Percentiles rank a stretch among this genome's conserved stretches.
These are phyloP conservation scores for Callosobruchus maculatus DNA, from an alignment of 2,888 invertebrate genomes.

Conservation along the genomic window DNA sequence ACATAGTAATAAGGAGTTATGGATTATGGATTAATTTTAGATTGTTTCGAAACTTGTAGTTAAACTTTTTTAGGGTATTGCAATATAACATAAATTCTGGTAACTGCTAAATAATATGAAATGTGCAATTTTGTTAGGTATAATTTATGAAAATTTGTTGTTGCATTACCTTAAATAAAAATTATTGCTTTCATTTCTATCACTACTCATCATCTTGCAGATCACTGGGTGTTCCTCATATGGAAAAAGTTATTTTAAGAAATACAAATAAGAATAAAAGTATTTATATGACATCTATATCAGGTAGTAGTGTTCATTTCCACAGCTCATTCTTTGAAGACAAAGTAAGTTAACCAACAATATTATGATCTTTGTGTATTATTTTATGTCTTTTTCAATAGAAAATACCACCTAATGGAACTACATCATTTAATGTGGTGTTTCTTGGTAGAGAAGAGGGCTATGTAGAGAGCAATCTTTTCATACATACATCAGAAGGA, in stretches of 20 bases:
- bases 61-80: too few species aligned
- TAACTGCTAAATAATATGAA: too few species aligned
- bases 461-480: conserved; percentile 79
- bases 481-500: conserved; percentile 93
- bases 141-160: too few species aligned
- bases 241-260: conserved; percentile 80
- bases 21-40: too few species aligned
- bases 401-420: conserved; percentile 85
- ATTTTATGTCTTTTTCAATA: conserved; percentile 53
- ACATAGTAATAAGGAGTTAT: too few species aligned
- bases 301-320: conserved; percentile 91
- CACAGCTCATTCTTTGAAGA: conserved; percentile 96
- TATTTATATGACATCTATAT: conserved; percentile 89
- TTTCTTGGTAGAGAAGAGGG: conserved; percentile 92
- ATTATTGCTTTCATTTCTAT: too few species aligned
- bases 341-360: conserved; percentile 82
- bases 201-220: conserved; percentile 53
- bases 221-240: conserved; percentile 82
- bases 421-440: conserved; percentile 93
- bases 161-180: too few species aligned
- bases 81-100: too few species aligned
- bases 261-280: conserved; percentile 84
- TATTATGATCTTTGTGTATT: too few species aligned
- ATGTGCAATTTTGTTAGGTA: too few species aligned
- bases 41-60: too few species aligned